phyloP scores from a whole-genome alignment of 1,140 invertebrate species.

The Zaprionus camerounensis region DNA sequence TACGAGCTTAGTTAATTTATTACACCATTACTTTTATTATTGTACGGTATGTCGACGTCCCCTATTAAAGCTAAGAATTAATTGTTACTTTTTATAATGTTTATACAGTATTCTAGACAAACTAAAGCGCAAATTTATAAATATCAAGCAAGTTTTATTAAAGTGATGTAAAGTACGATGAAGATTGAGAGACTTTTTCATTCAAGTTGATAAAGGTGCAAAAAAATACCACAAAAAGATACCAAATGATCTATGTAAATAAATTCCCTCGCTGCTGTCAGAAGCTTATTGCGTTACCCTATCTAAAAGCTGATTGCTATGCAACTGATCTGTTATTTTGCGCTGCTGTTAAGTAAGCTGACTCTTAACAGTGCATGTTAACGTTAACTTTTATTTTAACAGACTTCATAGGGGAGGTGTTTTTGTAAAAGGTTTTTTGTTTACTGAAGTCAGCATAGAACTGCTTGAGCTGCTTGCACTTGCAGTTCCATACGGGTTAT shows the following conservation, averaged over 20 bases:
- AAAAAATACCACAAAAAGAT: conserved; percentile 5
- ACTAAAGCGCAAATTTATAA: conserved; percentile 50
- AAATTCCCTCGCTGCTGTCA: neutral
- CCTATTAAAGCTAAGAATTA: conserved; percentile 47
- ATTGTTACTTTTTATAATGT: conserved; percentile 61
- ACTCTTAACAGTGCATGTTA: neutral
- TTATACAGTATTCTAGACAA: conserved; percentile 75
- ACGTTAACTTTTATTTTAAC: neutral
- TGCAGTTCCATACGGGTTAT: too few relatives aligned
- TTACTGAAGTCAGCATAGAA: too few relatives aligned
- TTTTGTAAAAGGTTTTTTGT: too few relatives aligned
- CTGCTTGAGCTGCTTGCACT: too few relatives aligned
- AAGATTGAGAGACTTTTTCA: neutral
- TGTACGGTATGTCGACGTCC: conserved; percentile 53
- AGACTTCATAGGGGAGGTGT: too few relatives aligned
- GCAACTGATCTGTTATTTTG: neutral
- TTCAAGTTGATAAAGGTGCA: neutral
- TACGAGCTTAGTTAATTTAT: conserved; percentile 63
- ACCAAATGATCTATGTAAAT: conserved; percentile 11
- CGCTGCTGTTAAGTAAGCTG: neutral
- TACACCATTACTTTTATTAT: conserved; percentile 8
- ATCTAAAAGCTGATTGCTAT: conserved; percentile 10
- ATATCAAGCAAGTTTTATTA: conserved; percentile 33
- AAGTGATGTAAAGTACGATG: conserved; percentile 52
- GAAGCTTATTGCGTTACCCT: conserved; percentile 16